Conservation (phyloP, 2,113 vertebrate species). For the Chionis minor region DNA sequence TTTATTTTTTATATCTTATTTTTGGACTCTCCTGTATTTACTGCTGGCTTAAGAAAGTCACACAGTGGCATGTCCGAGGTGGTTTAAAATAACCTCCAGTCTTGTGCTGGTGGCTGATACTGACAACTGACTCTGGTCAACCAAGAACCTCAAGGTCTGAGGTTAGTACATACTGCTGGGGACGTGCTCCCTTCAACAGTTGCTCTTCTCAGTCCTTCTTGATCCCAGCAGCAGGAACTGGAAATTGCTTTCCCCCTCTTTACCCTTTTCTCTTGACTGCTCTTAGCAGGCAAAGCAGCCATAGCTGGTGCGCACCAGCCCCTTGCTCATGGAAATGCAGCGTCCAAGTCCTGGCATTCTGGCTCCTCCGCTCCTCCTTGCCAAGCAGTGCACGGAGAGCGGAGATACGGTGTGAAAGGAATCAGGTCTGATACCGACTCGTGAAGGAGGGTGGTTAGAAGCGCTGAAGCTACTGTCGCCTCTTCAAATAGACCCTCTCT, state of each 20-base stretch:
- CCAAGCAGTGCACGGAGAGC: not conserved
- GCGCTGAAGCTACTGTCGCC: not conserved
- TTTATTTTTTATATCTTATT: not conserved
- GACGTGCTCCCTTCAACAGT: not conserved
- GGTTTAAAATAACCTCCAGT: not conserved
- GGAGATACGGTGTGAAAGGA: not conserved
- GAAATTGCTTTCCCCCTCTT: not conserved
- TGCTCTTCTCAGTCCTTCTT: not conserved
- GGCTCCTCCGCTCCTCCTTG: accelerated
- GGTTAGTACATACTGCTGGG: not conserved
- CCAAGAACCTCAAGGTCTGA: not conserved
- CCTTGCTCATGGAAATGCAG: not conserved
- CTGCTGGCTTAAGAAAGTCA: not conserved
- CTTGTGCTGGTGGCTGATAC: not conserved
- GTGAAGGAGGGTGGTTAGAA: not conserved
- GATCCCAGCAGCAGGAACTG: not conserved
- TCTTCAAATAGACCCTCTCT: not conserved
- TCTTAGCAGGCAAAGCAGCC: not conserved
- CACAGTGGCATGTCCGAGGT: not conserved
- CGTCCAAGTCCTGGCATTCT: not conserved
- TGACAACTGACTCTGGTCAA: not conserved
- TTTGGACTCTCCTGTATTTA: not conserved
- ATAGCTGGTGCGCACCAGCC: not conserved
- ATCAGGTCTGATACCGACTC: not conserved
- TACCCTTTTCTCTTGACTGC: not conserved